Percentiles rank a stretch among this genome's conserved stretches.
Evolutionary conservation across 2,797 vertebrate genomes (phyloP).

Genomic region (Nothura maculosa): DNA sequence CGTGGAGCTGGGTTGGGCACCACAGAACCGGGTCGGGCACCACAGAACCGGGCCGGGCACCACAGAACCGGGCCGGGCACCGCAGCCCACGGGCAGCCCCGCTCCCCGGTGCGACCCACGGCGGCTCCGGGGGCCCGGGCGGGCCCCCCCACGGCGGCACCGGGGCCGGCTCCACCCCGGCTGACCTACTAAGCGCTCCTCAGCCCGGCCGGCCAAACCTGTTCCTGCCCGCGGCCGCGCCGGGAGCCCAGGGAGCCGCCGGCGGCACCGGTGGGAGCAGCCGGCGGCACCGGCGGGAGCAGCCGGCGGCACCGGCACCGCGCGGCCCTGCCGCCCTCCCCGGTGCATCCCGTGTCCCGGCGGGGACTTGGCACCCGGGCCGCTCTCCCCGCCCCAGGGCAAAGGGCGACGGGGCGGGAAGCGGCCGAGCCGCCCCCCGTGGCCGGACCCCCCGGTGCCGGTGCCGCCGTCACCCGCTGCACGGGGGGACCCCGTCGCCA

Average conservation of each 20-base stretch:
- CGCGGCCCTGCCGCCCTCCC: too few species aligned
- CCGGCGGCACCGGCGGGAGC: fast-evolving
- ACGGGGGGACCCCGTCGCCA: not conserved
- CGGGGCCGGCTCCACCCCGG: conserved; percentile 34
- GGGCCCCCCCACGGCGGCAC: conserved; percentile 27
- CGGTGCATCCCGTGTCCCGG: not conserved
- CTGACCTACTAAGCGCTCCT: conserved; percentile 65
- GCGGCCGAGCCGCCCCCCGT: not conserved
- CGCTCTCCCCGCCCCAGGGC: conserved; percentile 67
- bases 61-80: fast-evolving
- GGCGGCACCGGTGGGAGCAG: not conserved
- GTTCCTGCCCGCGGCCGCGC: conserved; percentile 42
- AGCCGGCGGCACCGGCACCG: fast-evolving
- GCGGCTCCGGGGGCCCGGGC: not conserved
- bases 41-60: fast-evolving
- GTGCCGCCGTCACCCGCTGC: too few species aligned
- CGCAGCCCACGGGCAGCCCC: too few species aligned
- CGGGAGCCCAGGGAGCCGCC: not conserved
- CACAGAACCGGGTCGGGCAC: too few species aligned
- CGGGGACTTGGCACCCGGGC: conserved; percentile 24
- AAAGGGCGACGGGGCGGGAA: conserved; percentile 55
- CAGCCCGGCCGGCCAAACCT: conserved; percentile 52
- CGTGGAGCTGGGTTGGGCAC: too few species aligned
- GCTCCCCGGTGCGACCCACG: not conserved
- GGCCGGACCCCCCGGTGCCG: not conserved